Conservation (phyloP, 2,888 invertebrate genomes). For the Plebejus argus region DNA sequence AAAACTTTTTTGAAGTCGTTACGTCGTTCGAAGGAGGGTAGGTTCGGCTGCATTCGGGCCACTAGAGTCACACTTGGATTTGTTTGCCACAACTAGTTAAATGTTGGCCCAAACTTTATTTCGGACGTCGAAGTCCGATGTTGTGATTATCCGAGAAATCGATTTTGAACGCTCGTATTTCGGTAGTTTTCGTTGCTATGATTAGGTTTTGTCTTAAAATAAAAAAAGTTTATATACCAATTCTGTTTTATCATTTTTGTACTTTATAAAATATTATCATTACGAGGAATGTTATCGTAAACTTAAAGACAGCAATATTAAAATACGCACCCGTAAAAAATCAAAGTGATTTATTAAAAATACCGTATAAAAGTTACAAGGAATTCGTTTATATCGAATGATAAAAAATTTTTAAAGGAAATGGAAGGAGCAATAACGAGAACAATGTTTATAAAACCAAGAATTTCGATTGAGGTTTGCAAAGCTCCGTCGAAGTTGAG, state of each 20-base stretch:
- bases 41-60: conserved; percentile 56
- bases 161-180: conserved; percentile 42
- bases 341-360: conserved; percentile 29
- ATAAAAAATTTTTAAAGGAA: conserved; percentile 59
- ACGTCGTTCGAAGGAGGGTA: conserved; percentile 45
- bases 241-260: neutral
- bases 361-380: neutral
- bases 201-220: neutral
- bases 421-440: conserved; percentile 62
- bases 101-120: conserved; percentile 73
- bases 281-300: neutral
- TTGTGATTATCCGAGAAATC: conserved; percentile 65
- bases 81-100: conserved; percentile 77
- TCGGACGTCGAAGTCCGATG: conserved; percentile 61
- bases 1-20: conserved; percentile 56
- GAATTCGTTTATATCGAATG: conserved; percentile 39
- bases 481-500: conserved; percentile 69
- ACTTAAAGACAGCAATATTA: conserved; percentile 1
- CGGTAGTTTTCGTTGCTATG: conserved; percentile 40
- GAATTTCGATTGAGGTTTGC: conserved; percentile 75
- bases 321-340: conserved; percentile 21
- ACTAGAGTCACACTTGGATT: conserved; percentile 66
- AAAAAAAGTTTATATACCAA: neutral
- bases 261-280: neutral
- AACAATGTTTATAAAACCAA: conserved; percentile 76